Percentiles rank a stretch among this genome's conserved stretches.
phyloP scores from a whole-genome alignment of 2,888 invertebrate species.

The Drosophila diplacantha region DNA sequence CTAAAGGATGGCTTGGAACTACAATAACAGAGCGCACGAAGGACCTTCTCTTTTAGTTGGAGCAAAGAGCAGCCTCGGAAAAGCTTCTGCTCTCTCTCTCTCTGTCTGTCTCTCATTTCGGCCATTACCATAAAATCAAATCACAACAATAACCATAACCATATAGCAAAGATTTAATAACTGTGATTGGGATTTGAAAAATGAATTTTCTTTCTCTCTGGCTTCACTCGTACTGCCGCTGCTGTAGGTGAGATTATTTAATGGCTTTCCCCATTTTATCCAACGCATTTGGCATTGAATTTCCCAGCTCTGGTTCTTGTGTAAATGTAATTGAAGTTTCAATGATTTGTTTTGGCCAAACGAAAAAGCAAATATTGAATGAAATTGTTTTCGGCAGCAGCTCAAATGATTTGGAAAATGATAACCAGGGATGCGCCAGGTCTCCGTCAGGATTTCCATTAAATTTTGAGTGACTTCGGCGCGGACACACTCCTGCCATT shows the following conservation, averaged over 20 bases:
- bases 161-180: slow-evolving; percentile 71
- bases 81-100: slow-evolving; percentile 28
- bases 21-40: slow-evolving; percentile 37
- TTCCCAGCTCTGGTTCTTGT: slow-evolving; percentile 44
- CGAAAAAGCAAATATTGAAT: slow-evolving; percentile 26
- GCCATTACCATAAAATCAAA: slow-evolving; percentile 71
- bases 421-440: slow-evolving; percentile 3
- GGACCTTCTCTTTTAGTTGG: slow-evolving; percentile 35
- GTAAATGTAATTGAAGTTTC: slow-evolving; percentile 65
- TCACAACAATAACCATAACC: slow-evolving; percentile 71
- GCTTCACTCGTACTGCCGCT: slow-evolving; percentile 30
- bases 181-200: slow-evolving; percentile 71
- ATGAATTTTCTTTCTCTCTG: slow-evolving; percentile 56
- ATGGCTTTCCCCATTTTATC: slow-evolving; percentile 53
- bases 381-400: slow-evolving; percentile 25
- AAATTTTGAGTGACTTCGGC: slow-evolving; percentile 10
- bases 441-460: slow-evolving; percentile 15
- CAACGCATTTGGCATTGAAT: slow-evolving; percentile 60
- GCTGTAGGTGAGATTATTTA: slow-evolving; percentile 70
- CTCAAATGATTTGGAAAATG: slow-evolving; percentile 37
- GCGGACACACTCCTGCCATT: slow-evolving; percentile 8
- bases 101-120: slow-evolving; percentile 35
- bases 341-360: slow-evolving; percentile 16
- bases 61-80: slow-evolving; percentile 19
- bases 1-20: slow-evolving; percentile 21